A percentile compares a stretch with the other conserved stretches of the same genome.
These are phyloP conservation scores for Lysandra bellargus DNA, from an alignment of 2,888 invertebrate species.

Conservation along the genomic window DNA sequence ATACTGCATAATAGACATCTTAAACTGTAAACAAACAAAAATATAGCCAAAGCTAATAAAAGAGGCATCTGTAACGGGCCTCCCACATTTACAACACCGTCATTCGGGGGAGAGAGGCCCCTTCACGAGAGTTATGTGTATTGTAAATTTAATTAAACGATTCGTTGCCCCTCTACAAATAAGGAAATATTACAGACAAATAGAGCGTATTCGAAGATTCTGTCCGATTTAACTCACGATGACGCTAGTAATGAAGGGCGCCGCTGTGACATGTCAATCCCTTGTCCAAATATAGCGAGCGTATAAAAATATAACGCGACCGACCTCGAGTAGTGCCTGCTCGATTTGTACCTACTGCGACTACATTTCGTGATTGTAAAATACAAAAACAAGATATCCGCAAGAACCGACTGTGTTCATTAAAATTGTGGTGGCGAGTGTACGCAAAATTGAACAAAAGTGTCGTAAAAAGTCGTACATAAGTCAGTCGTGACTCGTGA, in stretches of 20 bases:
- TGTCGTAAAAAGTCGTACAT: not conserved
- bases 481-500: not conserved
- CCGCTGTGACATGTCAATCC: not conserved
- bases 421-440: no score
- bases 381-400: no score
- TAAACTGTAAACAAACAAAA: no score
- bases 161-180: not conserved
- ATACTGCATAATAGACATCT: no score
- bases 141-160: conserved; percentile 4
- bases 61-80: not conserved
- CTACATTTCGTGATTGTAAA: no score
- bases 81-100: not conserved
- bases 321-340: not conserved
- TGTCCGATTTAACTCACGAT: not conserved
- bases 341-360: not conserved
- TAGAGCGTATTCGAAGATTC: not conserved
- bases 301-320: not conserved
- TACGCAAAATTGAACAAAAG: not conserved
- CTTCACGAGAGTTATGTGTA: not conserved
- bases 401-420: no score
- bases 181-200: not conserved
- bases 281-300: not conserved
- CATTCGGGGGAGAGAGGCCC: not conserved
- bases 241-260: not conserved
- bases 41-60: no score